These are phyloP conservation scores for Bufo gargarizans DNA, from an alignment of 2,113 vertebrate species.

Conservation along the genomic window DNA sequence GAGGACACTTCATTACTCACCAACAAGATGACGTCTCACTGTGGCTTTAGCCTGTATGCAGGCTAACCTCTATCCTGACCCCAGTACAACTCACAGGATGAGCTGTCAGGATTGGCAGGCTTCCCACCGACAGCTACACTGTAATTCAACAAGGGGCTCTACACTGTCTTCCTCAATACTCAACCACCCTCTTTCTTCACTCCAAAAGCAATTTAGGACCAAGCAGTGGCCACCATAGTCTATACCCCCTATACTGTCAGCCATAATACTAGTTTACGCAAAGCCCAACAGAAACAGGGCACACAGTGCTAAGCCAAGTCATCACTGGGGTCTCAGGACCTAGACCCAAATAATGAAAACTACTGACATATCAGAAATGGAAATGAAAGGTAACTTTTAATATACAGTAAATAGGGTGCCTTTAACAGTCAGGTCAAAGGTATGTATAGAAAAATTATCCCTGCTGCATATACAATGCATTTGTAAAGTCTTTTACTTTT, in stretches of 20 bases:
- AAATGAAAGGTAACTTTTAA: no score
- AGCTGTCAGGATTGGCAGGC: background rate
- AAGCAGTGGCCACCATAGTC: background rate
- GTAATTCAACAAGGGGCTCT: background rate
- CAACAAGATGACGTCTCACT: background rate
- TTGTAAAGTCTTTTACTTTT: no score
- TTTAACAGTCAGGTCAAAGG: no score
- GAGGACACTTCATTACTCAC: background rate
- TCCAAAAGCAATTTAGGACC: background rate
- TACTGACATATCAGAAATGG: no score
- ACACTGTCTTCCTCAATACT: background rate
- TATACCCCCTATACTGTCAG: background rate
- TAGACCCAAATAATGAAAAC: no score
- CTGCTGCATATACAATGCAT: no score
- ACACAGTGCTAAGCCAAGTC: no score
- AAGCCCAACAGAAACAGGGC: background rate
- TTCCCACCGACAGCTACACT: background rate
- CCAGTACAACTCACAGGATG: background rate
- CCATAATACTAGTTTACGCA: background rate
- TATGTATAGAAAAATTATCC: no score
- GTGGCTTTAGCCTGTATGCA: background rate
- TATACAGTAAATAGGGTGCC: no score
- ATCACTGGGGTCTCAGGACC: no score
- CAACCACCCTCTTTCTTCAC: background rate
- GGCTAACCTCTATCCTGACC: background rate